Evolutionary conservation across 2,797 vertebrate species (phyloP).

Genomic region (Arnoldichthys spilopterus): DNA sequence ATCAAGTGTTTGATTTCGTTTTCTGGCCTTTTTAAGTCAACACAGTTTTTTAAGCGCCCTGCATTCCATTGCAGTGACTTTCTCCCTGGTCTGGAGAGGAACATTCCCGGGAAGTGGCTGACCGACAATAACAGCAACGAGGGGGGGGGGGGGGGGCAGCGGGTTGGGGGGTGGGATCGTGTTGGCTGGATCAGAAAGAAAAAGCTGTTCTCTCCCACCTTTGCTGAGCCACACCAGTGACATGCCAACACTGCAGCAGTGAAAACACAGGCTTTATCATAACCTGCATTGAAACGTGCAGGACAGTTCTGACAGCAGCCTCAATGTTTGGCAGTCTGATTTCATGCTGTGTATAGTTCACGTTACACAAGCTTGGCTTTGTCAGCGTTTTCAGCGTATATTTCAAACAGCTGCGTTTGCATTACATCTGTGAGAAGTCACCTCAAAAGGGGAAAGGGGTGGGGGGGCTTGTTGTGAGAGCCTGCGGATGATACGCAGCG

Average conservation of each 20-base stretch:
- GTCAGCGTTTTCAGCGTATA: constrained; percentile 14
- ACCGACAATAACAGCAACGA: constrained; percentile 76
- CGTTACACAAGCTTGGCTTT: neutral
- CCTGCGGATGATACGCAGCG: constrained; percentile 44
- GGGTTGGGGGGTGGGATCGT: constrained; percentile 8
- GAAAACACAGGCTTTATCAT: constrained; percentile 14
- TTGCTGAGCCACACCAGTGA: constrained; percentile 33
- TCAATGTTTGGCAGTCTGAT: neutral
- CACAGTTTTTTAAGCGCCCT: constrained; percentile 69
- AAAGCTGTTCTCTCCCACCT: constrained; percentile 40
- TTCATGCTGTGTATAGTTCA: neutral
- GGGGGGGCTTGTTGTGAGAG: constrained; percentile 32
- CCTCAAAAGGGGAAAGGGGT: constrained; percentile 7
- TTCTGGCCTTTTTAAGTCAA: constrained; percentile 80
- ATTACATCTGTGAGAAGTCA: constrained; percentile 22
- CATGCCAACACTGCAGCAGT: constrained; percentile 25
- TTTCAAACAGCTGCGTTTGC: constrained; percentile 21
- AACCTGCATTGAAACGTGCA: neutral
- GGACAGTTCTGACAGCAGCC: neutral
- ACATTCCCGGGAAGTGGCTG: constrained; percentile 79
- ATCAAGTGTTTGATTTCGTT: constrained; percentile 51
- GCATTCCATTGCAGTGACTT: constrained; percentile 80
- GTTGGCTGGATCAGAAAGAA: constrained; percentile 31
- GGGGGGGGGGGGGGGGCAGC: neutral
- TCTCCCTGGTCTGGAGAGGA: constrained; percentile 70